A percentile compares a stretch with the other conserved stretches of the same genome.
Evolutionary conservation across 2,797 vertebrate genomes (phyloP).

Genomic region (Hippopotamyrus pictus): DNA sequence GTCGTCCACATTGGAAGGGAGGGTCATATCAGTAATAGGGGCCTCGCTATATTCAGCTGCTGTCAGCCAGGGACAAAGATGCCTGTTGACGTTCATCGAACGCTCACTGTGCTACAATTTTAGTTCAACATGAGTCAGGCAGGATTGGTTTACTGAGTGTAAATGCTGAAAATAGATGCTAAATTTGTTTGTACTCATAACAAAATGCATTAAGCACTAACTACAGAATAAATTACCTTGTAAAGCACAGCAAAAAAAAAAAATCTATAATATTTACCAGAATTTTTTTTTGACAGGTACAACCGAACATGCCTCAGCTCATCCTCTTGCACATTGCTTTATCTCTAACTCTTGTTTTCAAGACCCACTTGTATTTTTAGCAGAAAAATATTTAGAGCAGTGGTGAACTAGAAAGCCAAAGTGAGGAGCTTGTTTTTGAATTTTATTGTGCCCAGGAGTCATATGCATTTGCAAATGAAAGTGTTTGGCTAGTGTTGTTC

Average conservation of each 20-base stretch:
- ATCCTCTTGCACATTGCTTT: not conserved
- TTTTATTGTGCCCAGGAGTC: not conserved
- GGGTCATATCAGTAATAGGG: not conserved
- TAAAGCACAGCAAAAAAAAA: not conserved
- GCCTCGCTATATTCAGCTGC: constrained; percentile 35
- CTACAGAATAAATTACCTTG: not conserved
- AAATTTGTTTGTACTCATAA: not conserved
- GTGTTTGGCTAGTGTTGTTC: not conserved
- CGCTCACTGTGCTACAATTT: constrained; percentile 23
- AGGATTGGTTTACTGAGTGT: constrained; percentile 15
- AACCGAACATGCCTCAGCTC: not conserved
- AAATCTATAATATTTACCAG: not conserved
- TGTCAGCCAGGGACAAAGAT: constrained; percentile 26
- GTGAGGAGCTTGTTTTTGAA: not conserved
- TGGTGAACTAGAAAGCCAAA: not conserved
- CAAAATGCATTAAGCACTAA: not conserved
- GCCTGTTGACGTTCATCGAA: constrained; percentile 27
- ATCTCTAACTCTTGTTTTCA: not conserved
- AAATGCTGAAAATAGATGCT: not conserved
- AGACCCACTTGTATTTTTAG: not conserved
- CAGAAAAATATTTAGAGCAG: not conserved
- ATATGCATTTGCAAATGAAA: constrained; percentile 3
- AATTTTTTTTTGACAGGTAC: not conserved
- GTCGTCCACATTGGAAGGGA: not conserved
- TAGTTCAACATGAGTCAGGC: constrained; percentile 30